phyloP scores from a whole-genome alignment of 1,140 invertebrate genomes.

The Zelostemma sp. region DNA sequence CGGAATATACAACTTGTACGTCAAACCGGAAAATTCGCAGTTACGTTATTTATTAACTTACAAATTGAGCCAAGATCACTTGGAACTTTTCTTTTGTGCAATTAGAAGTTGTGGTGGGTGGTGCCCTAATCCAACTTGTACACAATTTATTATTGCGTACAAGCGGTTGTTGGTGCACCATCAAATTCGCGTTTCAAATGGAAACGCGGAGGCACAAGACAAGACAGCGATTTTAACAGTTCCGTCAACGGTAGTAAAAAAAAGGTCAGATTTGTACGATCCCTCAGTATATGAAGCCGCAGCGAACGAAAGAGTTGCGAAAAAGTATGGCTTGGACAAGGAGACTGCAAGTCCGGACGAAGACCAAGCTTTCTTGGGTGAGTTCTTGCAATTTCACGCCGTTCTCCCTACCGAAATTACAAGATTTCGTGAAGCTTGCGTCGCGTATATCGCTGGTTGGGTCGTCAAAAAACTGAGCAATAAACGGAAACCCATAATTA shows the following conservation, averaged over 20 bases:
- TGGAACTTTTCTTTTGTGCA: slow-evolving; percentile 41
- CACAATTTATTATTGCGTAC: slow-evolving; percentile 37
- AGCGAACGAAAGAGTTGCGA: no score
- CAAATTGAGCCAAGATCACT: slow-evolving; percentile 41
- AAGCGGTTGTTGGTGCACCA: slow-evolving; percentile 35
- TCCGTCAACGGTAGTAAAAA: slow-evolving; percentile 1
- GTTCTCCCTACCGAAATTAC: not conserved
- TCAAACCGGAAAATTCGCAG: slow-evolving; percentile 19
- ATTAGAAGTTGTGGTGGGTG: slow-evolving; percentile 36
- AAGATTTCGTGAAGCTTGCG: slow-evolving; percentile 1
- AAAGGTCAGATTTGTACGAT: no score
- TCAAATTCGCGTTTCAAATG: slow-evolving; percentile 23
- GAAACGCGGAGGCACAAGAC: slow-evolving; percentile 31
- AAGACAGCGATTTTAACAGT: slow-evolving; percentile 21
- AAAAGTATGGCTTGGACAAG: no score
- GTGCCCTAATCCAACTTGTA: slow-evolving; percentile 38
- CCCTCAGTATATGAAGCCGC: no score
- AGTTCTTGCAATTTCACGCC: no score
- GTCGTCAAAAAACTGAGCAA: slow-evolving; percentile 10
- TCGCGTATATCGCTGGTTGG: slow-evolving; percentile 9
- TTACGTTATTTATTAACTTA: slow-evolving; percentile 35
- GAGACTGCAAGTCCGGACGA: no score
- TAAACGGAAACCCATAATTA: slow-evolving; percentile 1
- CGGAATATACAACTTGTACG: slow-evolving; percentile 26
- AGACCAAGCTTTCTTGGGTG: no score